These are phyloP conservation scores for Eriosoma lanigerum DNA, from an alignment of 1,140 invertebrate species.

Conservation along the genomic window DNA sequence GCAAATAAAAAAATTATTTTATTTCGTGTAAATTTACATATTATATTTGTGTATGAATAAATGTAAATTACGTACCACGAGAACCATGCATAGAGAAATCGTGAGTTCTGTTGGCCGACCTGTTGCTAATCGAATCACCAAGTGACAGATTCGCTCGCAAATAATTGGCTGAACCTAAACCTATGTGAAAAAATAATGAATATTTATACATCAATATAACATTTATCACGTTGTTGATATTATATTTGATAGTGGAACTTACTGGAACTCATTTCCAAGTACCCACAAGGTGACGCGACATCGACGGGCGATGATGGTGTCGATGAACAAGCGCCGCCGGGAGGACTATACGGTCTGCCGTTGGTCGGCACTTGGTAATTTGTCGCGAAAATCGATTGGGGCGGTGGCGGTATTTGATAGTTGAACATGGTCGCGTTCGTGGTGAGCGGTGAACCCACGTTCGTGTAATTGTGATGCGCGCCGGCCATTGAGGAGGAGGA, in stretches of 20 bases:
- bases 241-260: not conserved
- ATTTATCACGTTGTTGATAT: not conserved
- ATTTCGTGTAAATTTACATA: not conserved
- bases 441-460: conserved; percentile 52
- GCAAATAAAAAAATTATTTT: not conserved
- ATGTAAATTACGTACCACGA: conserved; percentile 4
- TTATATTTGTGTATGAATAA: not conserved
- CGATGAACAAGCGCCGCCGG: not conserved
- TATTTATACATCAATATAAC: not conserved
- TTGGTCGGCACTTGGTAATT: conserved; percentile 51
- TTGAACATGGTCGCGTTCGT: conserved; percentile 57
- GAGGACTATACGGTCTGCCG: conserved; percentile 20
- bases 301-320: not conserved
- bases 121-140: not conserved
- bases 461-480: conserved; percentile 50
- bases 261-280: conserved; percentile 51
- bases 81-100: conserved; percentile 9
- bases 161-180: conserved; percentile 12
- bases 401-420: conserved; percentile 60
- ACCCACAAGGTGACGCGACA: conserved; percentile 23
- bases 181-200: not conserved
- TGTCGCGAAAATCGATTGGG: conserved; percentile 56
- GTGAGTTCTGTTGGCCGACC: not conserved
- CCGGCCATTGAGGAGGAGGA: not conserved
- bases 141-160: conserved; percentile 20